A percentile compares a stretch with the other conserved stretches of the same genome.
Evolutionary conservation across 2,113 vertebrate species (phyloP).

Genomic region (Nettapus auritus): DNA sequence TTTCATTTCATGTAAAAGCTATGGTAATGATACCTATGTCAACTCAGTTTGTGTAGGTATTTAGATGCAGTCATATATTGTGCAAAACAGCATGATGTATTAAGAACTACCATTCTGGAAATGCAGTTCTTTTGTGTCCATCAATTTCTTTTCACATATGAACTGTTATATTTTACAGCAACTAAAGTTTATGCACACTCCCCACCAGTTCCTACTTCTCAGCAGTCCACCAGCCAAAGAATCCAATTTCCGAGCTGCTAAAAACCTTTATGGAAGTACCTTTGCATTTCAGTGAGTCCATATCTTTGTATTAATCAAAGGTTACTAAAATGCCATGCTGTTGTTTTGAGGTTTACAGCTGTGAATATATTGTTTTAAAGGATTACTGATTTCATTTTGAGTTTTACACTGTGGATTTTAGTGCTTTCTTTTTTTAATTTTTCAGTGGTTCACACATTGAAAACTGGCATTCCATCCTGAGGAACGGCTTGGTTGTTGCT

Average conservation of each 20-base stretch:
- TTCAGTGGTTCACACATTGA: slow-evolving; percentile 91
- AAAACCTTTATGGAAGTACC: slow-evolving; percentile 91
- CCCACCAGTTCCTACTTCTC: slow-evolving; percentile 91
- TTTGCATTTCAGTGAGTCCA: slow-evolving; percentile 92
- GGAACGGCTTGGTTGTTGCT: slow-evolving; percentile 91
- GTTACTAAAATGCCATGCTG: neutral
- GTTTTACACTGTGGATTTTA: neutral
- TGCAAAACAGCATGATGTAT: neutral
- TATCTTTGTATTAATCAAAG: neutral
- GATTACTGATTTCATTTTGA: neutral
- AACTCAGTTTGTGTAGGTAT: neutral
- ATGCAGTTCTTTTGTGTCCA: neutral
- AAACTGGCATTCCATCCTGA: slow-evolving; percentile 93
- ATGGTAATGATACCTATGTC: neutral
- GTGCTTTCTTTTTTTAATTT: neutral
- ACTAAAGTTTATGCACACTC: slow-evolving; percentile 93
- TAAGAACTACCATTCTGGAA: neutral
- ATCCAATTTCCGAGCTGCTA: slow-evolving; percentile 92
- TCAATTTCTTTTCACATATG: neutral
- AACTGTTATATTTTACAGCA: slow-evolving; percentile 78
- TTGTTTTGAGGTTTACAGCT: neutral
- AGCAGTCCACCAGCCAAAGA: slow-evolving; percentile 96
- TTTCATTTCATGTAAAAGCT: neutral
- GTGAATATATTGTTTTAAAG: neutral
- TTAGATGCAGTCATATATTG: neutral